These are phyloP conservation scores for Fratercula arctica DNA, from an alignment of 2,797 vertebrate genomes.

Conservation along the genomic window DNA sequence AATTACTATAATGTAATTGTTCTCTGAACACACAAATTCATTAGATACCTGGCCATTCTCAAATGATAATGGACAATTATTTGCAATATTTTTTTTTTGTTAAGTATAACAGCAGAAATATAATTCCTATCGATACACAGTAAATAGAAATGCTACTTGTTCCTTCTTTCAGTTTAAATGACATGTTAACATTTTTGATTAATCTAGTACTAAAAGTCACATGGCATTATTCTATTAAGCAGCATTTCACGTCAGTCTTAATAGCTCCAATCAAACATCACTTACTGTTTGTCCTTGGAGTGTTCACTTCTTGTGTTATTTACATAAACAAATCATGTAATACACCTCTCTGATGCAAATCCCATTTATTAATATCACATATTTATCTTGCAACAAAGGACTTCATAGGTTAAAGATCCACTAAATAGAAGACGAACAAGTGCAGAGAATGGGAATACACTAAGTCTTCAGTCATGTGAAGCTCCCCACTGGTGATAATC, in stretches of 20 bases:
- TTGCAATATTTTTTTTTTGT: background rate
- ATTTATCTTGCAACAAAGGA: slow-evolving; percentile 24
- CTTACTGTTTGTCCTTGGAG: slow-evolving; percentile 51
- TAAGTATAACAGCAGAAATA: background rate
- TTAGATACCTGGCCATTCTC: background rate
- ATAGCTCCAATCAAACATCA: slow-evolving; percentile 45
- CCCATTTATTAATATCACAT: slow-evolving; percentile 34
- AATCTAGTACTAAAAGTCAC: slow-evolving; percentile 13
- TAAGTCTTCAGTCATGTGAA: background rate
- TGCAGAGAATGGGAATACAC: background rate
- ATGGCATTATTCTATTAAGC: slow-evolving; percentile 35
- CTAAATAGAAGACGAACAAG: background rate
- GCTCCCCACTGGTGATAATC: background rate
- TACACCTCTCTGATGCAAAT: slow-evolving; percentile 32
- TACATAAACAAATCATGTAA: slow-evolving; percentile 59
- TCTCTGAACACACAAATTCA: background rate
- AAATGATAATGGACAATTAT: background rate
- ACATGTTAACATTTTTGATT: slow-evolving; percentile 2
- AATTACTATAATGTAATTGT: background rate
- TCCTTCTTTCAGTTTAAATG: slow-evolving; percentile 6
- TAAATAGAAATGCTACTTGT: background rate
- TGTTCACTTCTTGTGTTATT: slow-evolving; percentile 30
- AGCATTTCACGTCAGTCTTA: background rate
- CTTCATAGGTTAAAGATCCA: slow-evolving; percentile 30
- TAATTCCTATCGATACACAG: background rate